Conservation (phyloP, 1,140 invertebrate genomes). For the Drosophila micromelanica region DNA sequence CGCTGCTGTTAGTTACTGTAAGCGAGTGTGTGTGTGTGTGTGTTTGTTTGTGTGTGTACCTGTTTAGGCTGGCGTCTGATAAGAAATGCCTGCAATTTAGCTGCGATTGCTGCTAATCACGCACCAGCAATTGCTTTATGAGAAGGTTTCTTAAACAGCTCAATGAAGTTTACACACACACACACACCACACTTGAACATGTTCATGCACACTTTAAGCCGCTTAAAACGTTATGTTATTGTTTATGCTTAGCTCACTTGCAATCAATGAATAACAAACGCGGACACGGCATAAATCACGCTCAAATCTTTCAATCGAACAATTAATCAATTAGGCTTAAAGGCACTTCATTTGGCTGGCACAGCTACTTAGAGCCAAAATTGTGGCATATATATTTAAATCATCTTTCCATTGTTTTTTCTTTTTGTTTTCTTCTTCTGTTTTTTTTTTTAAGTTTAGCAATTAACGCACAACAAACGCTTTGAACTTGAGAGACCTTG, state of each 20-base stretch:
- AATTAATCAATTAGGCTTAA: constrained; percentile 42
- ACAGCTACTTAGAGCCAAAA: constrained; percentile 22
- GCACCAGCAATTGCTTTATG: not conserved
- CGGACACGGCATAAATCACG: constrained; percentile 7
- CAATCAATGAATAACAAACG: constrained; percentile 20
- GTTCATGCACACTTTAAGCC: constrained; percentile 16
- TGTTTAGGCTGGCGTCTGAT: constrained; percentile 50
- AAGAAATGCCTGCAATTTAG: constrained; percentile 49
- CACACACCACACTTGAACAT: constrained; percentile 2
- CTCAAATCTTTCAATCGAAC: constrained; percentile 30
- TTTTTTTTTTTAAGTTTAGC: constrained; percentile 21
- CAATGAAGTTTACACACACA: not conserved
- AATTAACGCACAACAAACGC: constrained; percentile 46
- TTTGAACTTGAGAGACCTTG: constrained; percentile 84
- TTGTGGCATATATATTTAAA: constrained; percentile 6
- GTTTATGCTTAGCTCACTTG: constrained; percentile 26
- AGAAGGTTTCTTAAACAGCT: not conserved
- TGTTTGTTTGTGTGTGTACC: constrained; percentile 11
- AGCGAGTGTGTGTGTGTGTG: not conserved
- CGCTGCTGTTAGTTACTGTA: constrained; percentile 18
- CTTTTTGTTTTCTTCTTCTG: not conserved
- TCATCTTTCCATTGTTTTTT: constrained; percentile 22
- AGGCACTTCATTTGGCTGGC: constrained; percentile 31
- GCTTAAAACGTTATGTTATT: constrained; percentile 15
- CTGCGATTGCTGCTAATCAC: constrained; percentile 27